Base-by-base conservation (phyloP, 2,113 vertebrate genomes). In the Xiphorhynchus elegans region DNA sequence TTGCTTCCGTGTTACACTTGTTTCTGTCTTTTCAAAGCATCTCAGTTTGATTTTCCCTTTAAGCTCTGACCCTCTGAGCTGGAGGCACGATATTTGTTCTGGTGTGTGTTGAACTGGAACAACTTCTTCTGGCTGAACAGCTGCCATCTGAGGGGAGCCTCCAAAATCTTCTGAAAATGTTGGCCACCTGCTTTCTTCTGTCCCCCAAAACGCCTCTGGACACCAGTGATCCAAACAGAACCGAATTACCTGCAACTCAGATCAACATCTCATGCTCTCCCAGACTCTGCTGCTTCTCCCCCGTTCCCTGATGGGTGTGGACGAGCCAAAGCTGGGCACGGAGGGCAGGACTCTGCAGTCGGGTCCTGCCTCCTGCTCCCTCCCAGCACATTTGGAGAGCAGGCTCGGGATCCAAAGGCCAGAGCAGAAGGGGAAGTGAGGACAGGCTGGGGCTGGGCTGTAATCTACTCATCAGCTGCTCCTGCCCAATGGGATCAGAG, bases 21-120 rank as follows among this genome's bases (percentile, higher is more conserved):
- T 83, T 67, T 46, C 89, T 92, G 87, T 58, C 92, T 82, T 82
- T 88, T 56, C 89, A 85, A 75, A 85, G 70, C 55, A 14, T 70
- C 55, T 85, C 31, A 1, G 37, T 29, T 63, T 31, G 69, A 50
- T 83, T 85, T 35, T 40, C 24, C 64, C 64, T 74, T 49, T 28
- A 64, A 56, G 77, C 63, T 86, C 75, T 58, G 56, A 47, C 24
- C 11, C 7, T 73, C 40, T 3, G 42, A 37, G 44, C 4, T 33
- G 68, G 31, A 78, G 69, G 47, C 46, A 16, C 0, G 4, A 18
- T 85, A 35, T 90, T 90, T 82, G 58, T 40, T 78, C 70, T 53
- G 70, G 55, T n/a, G 56, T 66, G 60, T 49, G 75, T 63, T 66
- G 14, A 53, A 66, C 13, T 5, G 19, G 31, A 62, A 58, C 21